Evolutionary conservation across 2,797 vertebrate genomes (phyloP).

Genomic region (Enteromius unitaeniatus): DNA sequence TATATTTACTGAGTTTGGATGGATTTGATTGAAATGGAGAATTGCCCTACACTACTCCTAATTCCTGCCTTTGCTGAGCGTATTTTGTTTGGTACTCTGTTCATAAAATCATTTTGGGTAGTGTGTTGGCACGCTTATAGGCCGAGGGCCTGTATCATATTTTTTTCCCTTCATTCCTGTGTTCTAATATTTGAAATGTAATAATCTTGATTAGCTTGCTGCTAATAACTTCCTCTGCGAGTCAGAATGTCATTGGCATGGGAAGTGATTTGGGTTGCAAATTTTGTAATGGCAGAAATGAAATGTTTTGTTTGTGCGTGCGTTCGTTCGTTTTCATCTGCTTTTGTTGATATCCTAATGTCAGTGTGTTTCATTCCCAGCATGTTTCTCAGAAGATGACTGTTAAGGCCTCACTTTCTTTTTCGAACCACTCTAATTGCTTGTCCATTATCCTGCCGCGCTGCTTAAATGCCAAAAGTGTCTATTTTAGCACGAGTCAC

Average conservation of each 20-base stretch:
- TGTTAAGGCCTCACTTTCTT: conserved; percentile 12
- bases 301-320: conserved; percentile 59
- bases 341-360: conserved; percentile 24
- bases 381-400: conserved; percentile 14
- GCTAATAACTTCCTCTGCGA: conserved; percentile 62
- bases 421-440: conserved; percentile 41
- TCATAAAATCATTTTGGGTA: conserved; percentile 29
- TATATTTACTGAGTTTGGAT: conserved; percentile 7
- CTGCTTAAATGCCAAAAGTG: conserved; percentile 48
- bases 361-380: not conserved
- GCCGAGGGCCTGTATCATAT: not conserved
- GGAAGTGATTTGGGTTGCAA: conserved; percentile 59
- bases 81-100: conserved; percentile 24
- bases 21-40: conserved; percentile 2
- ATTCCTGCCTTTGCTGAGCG: conserved; percentile 17
- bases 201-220: conserved; percentile 69
- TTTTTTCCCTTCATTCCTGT: not conserved
- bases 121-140: not conserved
- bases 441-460: not conserved
- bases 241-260: conserved; percentile 44
- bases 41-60: not conserved
- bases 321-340: conserved; percentile 30
- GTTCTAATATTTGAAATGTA: not conserved
- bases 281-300: conserved; percentile 68
- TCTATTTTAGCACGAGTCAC: conserved; percentile 35